These are phyloP conservation scores for Melanotaenia boesemani DNA, from an alignment of 2,797 vertebrate species.

Conservation along the genomic window DNA sequence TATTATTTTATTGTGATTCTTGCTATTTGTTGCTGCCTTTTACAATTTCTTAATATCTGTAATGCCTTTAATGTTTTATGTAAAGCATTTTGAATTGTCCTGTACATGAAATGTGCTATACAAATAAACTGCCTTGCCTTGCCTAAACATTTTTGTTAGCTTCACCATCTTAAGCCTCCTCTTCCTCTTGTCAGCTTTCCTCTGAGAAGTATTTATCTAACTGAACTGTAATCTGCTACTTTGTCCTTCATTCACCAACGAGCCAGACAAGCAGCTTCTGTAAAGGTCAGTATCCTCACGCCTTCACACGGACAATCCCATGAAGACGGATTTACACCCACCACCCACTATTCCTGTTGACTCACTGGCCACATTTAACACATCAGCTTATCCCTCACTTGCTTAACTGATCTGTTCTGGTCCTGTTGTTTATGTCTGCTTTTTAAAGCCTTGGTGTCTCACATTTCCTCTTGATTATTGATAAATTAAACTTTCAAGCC, in stretches of 20 bases:
- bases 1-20: too few species aligned
- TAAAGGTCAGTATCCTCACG: neutral
- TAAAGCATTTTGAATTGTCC: too few species aligned
- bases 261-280: slow-evolving; percentile 13
- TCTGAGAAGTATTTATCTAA: neutral
- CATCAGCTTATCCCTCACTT: slow-evolving; percentile 9
- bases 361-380: slow-evolving; percentile 14
- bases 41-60: too few species aligned
- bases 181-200: neutral
- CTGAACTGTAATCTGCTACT: neutral
- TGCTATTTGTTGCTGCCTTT: too few species aligned
- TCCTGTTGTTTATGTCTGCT: neutral
- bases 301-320: neutral
- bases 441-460: neutral
- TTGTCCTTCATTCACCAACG: slow-evolving; percentile 27
- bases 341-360: neutral
- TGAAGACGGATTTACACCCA: neutral
- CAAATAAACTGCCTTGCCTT: too few species aligned
- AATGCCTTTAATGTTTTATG: too few species aligned
- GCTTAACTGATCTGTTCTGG: neutral
- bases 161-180: neutral
- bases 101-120: too few species aligned
- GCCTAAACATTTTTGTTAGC: neutral
- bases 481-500: neutral
- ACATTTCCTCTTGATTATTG: neutral